Evolutionary conservation across 2,888 invertebrate species (phyloP), one percentile per base, ranked within the genome.

Genomic region (Drosophila neotestacea): DNA sequence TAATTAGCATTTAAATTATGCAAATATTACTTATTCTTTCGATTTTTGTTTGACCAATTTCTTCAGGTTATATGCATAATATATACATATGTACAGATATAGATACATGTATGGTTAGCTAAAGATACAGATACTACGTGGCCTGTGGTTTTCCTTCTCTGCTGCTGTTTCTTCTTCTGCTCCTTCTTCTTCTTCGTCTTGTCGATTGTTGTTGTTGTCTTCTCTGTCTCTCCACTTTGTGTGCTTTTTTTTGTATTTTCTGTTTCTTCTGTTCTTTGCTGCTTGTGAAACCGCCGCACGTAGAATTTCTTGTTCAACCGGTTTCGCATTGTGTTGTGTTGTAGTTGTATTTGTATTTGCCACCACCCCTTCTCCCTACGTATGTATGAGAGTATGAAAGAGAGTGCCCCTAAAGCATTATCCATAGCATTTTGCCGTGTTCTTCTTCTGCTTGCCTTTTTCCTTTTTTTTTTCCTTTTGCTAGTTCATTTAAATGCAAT

Each of bases 1-100:
- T 84, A 72, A 87, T 89, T 85, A 81, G 77, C 87, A 79, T 85
- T 87, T 71, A 70, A 89, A 85, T 85, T 89, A 89, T 85, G 87
- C 85, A 87, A 85, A 85, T 77, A 89, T 85, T 67, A 79, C 64
- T 86, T 66, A 47, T 66, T 44, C 38, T 30, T 34, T 16, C 22
- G 48, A 44, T n/a, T 34, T 70, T 39, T 22, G 47, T 64, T 27
- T 27, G 5, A 55, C 13, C 55, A 59, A 66, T 73, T 70, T 68
- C 70, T 67, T 74, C 56, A 51, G 47, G 22, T 22, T 30, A 55
- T 44, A 41, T 77, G 55, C 60, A 54, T 27, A 16, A 16, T 16
- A 16, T 16, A 16, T 70, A 66, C 55, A 60, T 70, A 72, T 51
- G 72, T 55, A 73, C 32, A 16, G 9, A 5, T 13, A 48, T 16